These are phyloP conservation scores for Pseudorectes ferrugineus DNA, from an alignment of 2,113 vertebrate genomes.

Conservation along the genomic window DNA sequence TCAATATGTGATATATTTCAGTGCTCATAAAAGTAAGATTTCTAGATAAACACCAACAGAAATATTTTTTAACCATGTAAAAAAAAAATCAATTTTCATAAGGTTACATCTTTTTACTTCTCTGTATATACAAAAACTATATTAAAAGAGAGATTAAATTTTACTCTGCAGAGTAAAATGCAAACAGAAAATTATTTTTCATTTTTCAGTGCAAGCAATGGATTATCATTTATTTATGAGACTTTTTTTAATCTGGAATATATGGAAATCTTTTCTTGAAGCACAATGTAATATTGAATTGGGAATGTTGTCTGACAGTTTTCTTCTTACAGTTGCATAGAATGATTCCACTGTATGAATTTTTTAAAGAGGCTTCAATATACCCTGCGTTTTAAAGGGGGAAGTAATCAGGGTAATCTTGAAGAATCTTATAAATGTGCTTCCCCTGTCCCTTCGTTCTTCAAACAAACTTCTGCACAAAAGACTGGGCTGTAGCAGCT, in stretches of 20 bases:
- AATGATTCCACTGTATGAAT: slow-evolving; percentile 73
- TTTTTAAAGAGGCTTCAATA: slow-evolving; percentile 75
- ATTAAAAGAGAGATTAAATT: slow-evolving; percentile 97
- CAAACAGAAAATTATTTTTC: slow-evolving; percentile 93
- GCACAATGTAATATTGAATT: slow-evolving; percentile 85
- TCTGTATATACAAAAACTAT: slow-evolving; percentile 84
- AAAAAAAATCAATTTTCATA: slow-evolving; percentile 87
- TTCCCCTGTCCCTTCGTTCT: neutral
- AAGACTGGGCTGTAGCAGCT: neutral
- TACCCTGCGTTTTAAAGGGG: slow-evolving; percentile 60
- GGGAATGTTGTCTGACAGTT: slow-evolving; percentile 81
- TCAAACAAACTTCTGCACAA: slow-evolving; percentile 8
- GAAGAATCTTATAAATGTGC: slow-evolving; percentile 26
- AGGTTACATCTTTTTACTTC: slow-evolving; percentile 85
- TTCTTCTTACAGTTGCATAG: slow-evolving; percentile 66
- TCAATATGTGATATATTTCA: neutral
- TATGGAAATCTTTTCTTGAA: slow-evolving; percentile 94
- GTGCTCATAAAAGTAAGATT: slow-evolving; percentile 53
- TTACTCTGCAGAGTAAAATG: slow-evolving; percentile 88
- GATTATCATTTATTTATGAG: slow-evolving; percentile 99
- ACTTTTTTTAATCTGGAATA: slow-evolving; percentile 85
- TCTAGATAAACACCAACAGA: slow-evolving; percentile 74
- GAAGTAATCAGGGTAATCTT: slow-evolving; percentile 60
- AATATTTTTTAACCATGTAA: slow-evolving; percentile 83
- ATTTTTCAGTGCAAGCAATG: slow-evolving; percentile 83